Conservation (phyloP, 1,140 invertebrate species). For the Drosophila neocordata region DNA sequence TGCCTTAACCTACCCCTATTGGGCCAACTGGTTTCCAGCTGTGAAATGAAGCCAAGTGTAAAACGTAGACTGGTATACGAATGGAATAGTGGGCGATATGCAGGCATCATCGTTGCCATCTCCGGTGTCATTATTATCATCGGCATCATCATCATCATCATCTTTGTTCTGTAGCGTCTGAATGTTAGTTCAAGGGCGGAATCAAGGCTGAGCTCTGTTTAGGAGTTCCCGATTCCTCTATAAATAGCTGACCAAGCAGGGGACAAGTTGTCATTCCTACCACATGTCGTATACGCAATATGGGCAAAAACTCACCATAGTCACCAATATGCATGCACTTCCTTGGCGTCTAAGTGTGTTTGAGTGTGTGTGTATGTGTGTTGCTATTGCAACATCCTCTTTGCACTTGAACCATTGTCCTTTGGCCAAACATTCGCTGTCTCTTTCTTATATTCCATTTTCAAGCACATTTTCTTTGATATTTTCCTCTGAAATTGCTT, state of each 20-base stretch:
- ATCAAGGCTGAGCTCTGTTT: constrained; percentile 45
- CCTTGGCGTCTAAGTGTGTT: constrained; percentile 34
- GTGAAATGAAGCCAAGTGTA: constrained; percentile 42
- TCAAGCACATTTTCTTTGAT: constrained; percentile 1
- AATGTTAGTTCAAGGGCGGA: constrained; percentile 74
- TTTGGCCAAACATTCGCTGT: constrained; percentile 56
- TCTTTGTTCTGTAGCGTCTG: constrained; percentile 17
- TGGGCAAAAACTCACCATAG: constrained; percentile 60
- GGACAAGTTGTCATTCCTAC: constrained; percentile 23
- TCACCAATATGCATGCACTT: constrained; percentile 44
- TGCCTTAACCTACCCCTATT: background rate
- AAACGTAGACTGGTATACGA: background rate
- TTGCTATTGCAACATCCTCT: constrained; percentile 65
- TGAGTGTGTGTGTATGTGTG: constrained; percentile 36
- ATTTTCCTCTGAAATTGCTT: background rate
- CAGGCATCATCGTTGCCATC: constrained; percentile 18
- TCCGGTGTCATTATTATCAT: constrained; percentile 3
- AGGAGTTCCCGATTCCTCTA: constrained; percentile 41
- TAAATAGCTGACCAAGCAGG: constrained; percentile 46
- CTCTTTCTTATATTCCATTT: constrained; percentile 43
- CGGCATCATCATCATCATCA: constrained; percentile 9
- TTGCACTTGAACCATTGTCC: constrained; percentile 82
- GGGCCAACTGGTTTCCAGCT: constrained; percentile 69
- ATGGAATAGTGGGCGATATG: constrained; percentile 21
- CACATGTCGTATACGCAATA: constrained; percentile 73